Conservation (phyloP, 2,797 vertebrate genomes). For the Emys orbicularis region DNA sequence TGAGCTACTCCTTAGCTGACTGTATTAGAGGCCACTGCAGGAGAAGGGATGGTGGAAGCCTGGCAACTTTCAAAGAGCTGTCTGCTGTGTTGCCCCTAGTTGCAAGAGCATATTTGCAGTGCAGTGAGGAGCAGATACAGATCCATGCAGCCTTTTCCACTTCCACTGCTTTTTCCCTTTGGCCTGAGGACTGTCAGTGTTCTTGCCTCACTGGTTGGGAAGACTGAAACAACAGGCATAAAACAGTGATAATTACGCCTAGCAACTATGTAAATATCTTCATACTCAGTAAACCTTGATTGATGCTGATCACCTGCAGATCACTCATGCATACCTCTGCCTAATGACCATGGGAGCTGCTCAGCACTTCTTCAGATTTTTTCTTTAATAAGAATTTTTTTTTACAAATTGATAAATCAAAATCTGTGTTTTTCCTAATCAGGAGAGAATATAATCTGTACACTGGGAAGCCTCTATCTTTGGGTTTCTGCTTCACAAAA, state of each 20-base stretch:
- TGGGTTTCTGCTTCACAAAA: neutral
- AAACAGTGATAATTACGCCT: neutral
- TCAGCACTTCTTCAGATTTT: neutral
- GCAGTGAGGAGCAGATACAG: neutral
- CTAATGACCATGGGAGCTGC: neutral
- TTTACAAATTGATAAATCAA: neutral
- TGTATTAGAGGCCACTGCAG: neutral
- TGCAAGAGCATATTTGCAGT: neutral
- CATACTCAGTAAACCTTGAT: neutral
- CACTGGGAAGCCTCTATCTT: neutral
- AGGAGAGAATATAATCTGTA: neutral
- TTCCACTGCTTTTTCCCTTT: neutral
- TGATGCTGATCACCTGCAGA: neutral
- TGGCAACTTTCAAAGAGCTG: neutral
- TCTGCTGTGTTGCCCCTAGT: neutral
- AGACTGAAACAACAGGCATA: neutral
- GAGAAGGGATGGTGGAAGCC: neutral
- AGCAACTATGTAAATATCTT: neutral
- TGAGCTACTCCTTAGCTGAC: neutral
- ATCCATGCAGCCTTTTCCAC: neutral
- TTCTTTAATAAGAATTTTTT: neutral
- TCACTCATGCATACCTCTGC: neutral
- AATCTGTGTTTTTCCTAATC: neutral
- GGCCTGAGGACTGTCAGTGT: neutral
- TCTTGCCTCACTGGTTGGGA: neutral